Percentiles rank a stretch among this genome's conserved stretches.
phyloP scores from a whole-genome alignment of 2,888 invertebrate genomes.

The Phania funesta region DNA sequence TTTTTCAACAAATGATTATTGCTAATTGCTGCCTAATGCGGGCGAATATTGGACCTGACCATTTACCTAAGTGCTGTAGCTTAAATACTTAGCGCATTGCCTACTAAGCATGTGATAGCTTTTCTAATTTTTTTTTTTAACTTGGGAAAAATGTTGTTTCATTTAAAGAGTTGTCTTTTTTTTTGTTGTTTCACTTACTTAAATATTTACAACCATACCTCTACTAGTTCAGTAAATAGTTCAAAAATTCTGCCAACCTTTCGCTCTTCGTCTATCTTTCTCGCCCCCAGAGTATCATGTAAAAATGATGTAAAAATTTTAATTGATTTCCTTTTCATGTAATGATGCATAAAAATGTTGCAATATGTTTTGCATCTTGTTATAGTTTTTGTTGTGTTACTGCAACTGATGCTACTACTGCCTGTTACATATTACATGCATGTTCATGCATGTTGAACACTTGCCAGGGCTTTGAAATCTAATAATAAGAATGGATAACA shows the following conservation, averaged over 20 bases:
- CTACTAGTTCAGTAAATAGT: background rate
- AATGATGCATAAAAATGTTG: constrained; percentile 56
- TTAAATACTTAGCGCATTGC: no score
- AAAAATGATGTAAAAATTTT: constrained; percentile 52
- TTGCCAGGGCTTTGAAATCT: constrained; percentile 12
- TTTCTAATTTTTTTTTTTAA: no score
- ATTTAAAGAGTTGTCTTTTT: no score
- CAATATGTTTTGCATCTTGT: constrained; percentile 54
- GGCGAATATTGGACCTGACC: no score
- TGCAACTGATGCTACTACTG: background rate
- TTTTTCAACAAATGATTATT: no score
- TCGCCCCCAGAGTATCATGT: background rate
- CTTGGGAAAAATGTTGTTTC: no score
- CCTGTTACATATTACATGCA: constrained; percentile 18
- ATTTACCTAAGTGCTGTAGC: no score
- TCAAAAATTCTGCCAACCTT: background rate
- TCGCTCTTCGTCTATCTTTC: background rate
- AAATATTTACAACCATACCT: no score
- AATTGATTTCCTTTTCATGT: constrained; percentile 62
- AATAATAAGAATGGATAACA: constrained; percentile 45
- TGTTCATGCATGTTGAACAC: constrained; percentile 22
- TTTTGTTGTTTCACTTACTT: no score
- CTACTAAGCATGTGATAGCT: no score
- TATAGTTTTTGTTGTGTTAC: background rate
- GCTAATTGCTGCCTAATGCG: no score